Conservation (phyloP, 2,888 invertebrate genomes). For the Drosophila incognita region DNA sequence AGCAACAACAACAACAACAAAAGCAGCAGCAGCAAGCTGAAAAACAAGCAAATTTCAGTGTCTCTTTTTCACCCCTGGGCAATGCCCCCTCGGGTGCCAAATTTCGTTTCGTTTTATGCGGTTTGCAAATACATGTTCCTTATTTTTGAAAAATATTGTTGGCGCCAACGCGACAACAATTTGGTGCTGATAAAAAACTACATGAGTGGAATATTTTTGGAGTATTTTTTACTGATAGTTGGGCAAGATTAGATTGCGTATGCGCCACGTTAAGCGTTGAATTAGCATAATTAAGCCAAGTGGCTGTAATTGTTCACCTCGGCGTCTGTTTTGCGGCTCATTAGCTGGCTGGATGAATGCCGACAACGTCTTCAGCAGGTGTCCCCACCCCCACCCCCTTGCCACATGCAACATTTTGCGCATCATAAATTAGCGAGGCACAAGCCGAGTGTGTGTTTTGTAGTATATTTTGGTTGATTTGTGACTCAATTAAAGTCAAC, state of each 20-base stretch:
- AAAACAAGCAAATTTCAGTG: conserved; percentile 7
- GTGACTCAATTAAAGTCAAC: conserved; percentile 84
- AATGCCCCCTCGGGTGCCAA: conserved; percentile 14
- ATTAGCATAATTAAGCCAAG: conserved; percentile 71
- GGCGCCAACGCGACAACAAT: conserved; percentile 58
- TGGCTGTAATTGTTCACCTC: conserved; percentile 14
- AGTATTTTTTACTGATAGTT: conserved; percentile 13
- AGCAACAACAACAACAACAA: background rate
- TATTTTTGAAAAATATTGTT: conserved; percentile 46
- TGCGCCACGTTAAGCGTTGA: conserved; percentile 46
- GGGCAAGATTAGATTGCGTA: conserved; percentile 40
- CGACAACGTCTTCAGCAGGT: conserved; percentile 64
- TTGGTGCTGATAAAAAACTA: conserved; percentile 16
- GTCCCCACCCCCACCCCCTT: background rate
- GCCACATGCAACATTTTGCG: conserved; percentile 65
- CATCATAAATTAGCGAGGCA: conserved; percentile 80
- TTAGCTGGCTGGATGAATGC: conserved; percentile 82
- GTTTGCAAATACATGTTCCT: conserved; percentile 58
- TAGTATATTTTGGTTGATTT: conserved; percentile 83
- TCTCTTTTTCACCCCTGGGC: conserved; percentile 32
- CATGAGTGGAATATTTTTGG: background rate
- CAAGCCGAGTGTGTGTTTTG: conserved; percentile 37
- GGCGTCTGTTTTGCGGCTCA: conserved; percentile 66
- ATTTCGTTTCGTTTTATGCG: conserved; percentile 60
- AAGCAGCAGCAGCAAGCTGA: conserved; percentile 6